Evolutionary conservation across 2,113 vertebrate genomes (phyloP).

Genomic region (Eretmochelys imbricata): DNA sequence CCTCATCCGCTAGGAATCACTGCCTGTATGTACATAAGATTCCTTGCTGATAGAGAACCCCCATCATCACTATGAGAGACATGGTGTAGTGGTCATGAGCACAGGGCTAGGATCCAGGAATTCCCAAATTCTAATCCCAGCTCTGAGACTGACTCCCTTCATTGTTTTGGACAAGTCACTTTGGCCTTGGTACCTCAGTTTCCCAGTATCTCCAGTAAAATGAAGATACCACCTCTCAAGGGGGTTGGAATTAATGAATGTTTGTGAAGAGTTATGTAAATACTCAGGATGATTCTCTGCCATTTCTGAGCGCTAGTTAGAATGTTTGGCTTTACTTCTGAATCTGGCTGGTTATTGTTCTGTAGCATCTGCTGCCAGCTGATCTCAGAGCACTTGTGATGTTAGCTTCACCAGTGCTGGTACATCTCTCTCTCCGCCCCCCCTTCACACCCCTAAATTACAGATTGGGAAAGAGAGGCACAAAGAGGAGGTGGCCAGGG

Average conservation of each 20-base stretch:
- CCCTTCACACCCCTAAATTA: accelerated
- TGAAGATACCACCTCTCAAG: not conserved
- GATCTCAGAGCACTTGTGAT: not conserved
- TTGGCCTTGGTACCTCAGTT: not conserved
- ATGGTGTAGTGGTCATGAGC: accelerated
- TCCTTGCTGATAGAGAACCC: accelerated
- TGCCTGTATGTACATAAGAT: accelerated
- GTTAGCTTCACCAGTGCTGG: accelerated
- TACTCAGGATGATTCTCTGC: not conserved
- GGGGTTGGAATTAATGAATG: not conserved
- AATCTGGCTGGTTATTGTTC: not conserved
- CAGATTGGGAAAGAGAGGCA: accelerated
- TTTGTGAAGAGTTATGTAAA: accelerated
- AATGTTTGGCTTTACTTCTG: not conserved
- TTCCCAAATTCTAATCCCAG: not conserved
- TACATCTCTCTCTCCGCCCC: not conserved
- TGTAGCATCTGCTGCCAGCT: not conserved
- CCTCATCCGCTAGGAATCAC: accelerated
- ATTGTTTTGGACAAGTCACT: not conserved
- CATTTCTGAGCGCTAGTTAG: too few relatives aligned
- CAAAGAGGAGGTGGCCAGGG: not conserved
- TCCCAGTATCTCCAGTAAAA: not conserved
- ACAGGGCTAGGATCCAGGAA: not conserved
- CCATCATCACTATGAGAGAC: not conserved
- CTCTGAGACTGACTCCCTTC: not conserved